phyloP scores from a whole-genome alignment of 2,888 invertebrate species.

The Drosophila anceps region DNA sequence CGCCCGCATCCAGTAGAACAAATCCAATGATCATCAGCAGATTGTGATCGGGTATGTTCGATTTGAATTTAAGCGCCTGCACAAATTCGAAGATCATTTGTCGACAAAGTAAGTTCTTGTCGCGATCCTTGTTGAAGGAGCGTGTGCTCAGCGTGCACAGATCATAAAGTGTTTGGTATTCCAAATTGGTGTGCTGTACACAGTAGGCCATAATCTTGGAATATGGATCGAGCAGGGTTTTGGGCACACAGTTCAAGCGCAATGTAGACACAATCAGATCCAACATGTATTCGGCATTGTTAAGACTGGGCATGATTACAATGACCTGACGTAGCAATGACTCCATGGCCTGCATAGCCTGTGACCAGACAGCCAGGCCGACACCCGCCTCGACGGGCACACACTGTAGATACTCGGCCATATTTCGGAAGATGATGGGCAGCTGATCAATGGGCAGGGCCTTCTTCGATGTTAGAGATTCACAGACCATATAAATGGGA shows the following conservation, averaged over 20 bases:
- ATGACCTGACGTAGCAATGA: conserved; percentile 92
- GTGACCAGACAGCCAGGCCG: conserved; percentile 91
- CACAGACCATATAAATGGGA: conserved; percentile 93
- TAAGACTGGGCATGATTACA: conserved; percentile 89
- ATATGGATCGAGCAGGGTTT: conserved; percentile 95
- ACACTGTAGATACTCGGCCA: conserved; percentile 97
- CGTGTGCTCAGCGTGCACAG: conserved; percentile 95
- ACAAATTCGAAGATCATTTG: conserved; percentile 97
- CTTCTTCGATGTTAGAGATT: conserved; percentile 92
- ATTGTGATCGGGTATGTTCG: conserved; percentile 97
- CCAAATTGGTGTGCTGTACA: conserved; percentile 94
- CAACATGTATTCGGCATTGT: conserved; percentile 90
- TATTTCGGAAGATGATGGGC: conserved; percentile 93
- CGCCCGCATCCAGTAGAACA: conserved; percentile 96
- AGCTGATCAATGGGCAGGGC: conserved; percentile 90
- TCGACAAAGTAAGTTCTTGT: conserved; percentile 95
- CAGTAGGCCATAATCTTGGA: conserved; percentile 96
- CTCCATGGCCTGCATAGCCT: conserved; percentile 94
- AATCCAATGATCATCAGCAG: conserved; percentile 95
- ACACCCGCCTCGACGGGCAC: conserved; percentile 92
- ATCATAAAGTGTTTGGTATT: conserved; percentile 92
- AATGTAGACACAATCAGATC: conserved; percentile 92
- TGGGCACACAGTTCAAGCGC: conserved; percentile 91
- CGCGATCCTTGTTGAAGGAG: conserved; percentile 95
- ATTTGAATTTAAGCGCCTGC: conserved; percentile 98